phyloP scores from a whole-genome alignment of 2,888 invertebrate genomes.

The Pollenia labialis region DNA sequence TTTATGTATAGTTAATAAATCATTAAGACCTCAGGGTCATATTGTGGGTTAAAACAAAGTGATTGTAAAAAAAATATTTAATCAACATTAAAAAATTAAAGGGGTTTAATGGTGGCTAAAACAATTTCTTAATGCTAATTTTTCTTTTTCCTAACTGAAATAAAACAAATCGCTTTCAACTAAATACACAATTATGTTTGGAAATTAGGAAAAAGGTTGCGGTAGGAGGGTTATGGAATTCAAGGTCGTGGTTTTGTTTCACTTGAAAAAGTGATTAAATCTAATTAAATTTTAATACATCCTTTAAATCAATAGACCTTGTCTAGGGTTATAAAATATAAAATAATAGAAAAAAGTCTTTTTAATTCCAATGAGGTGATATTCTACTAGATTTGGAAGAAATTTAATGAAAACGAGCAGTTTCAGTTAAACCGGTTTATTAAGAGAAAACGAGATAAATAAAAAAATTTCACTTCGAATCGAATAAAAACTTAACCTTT shows the following conservation, averaged over 20 bases:
- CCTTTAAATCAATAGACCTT: not conserved
- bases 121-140: conserved; percentile 1
- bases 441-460: too few relatives aligned
- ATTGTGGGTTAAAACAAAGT: conserved; percentile 1
- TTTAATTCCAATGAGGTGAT: too few relatives aligned
- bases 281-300: not conserved
- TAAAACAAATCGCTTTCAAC: not conserved
- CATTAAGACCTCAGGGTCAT: conserved; percentile 12
- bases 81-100: not conserved
- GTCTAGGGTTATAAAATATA: too few relatives aligned
- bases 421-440: too few relatives aligned
- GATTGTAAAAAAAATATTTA: not conserved
- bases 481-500: too few relatives aligned
- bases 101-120: not conserved
- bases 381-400: too few relatives aligned
- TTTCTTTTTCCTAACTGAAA: not conserved
- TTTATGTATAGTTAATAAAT: conserved; percentile 16
- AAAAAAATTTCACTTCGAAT: too few relatives aligned
- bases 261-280: too few relatives aligned
- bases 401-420: too few relatives aligned
- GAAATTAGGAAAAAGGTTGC: not conserved
- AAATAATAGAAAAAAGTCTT: too few relatives aligned
- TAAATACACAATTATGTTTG: conserved; percentile 16
- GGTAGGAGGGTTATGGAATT: not conserved
- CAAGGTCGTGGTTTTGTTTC: conserved; percentile 24